A percentile compares a stretch with the other conserved stretches of the same genome.
phyloP scores from a whole-genome alignment of 2,113 vertebrate genomes.

The Phrynosoma platyrhinos region DNA sequence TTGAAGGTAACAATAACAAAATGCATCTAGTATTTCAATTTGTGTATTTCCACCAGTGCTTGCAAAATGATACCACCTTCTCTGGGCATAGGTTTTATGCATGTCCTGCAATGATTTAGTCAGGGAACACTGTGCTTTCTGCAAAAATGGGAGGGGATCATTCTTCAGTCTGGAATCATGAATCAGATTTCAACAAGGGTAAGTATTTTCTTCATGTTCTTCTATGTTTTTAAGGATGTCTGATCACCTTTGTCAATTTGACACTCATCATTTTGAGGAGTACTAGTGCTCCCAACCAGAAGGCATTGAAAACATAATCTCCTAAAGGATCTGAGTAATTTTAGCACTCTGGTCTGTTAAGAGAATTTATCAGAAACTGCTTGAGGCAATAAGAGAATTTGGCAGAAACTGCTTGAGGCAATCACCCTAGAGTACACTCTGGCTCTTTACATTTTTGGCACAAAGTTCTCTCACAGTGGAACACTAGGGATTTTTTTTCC shows the following conservation, averaged over 20 bases:
- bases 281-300: neutral
- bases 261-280: neutral
- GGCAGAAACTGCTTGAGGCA: neutral
- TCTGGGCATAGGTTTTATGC: neutral
- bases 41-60: too few species aligned
- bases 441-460: neutral
- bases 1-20: too few species aligned
- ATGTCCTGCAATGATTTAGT: neutral
- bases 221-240: neutral
- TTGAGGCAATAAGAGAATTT: neutral
- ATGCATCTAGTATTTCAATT: too few species aligned
- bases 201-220: neutral
- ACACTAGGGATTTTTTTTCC: neutral
- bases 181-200: neutral
- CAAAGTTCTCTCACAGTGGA: neutral
- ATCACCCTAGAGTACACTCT: neutral
- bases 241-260: neutral
- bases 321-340: neutral
- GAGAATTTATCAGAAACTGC: neutral
- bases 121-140: neutral
- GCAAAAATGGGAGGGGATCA: neutral
- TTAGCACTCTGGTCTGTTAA: neutral
- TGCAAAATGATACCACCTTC: neutral
- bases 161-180: neutral
- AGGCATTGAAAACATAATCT: neutral